Base-by-base conservation (phyloP, 2,797 vertebrate species). In the Pteronotus mesoamericanus region DNA sequence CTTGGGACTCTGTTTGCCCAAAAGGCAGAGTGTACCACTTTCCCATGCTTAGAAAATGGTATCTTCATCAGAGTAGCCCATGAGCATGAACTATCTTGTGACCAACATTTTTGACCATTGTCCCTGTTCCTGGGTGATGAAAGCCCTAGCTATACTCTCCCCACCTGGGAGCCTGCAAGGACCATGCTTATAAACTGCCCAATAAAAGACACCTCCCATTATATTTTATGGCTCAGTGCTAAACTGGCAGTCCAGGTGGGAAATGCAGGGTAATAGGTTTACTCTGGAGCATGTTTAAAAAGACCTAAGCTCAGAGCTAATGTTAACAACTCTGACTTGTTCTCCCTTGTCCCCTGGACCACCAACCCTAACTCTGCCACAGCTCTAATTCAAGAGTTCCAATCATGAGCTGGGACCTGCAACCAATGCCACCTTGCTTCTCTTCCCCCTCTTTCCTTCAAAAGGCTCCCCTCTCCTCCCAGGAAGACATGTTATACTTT, bases 1-100 rank as follows among this genome's bases (percentile, higher is more conserved):
- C 34, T 74, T 89, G n/a, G 48, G 11, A 95, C 37, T 95, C 26
- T 55, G 48, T 69, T 89, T 71, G 82, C 53, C 46, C 83, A 75
- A 89, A 93, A 91, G 71, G 32, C 34, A 34, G 15, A 89, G 22
- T 83, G 55, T 48, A 90, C 29, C 55, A 74, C 83, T 92, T 83
- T 89, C 9, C 44, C 18, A 74, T 82, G 42, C n/a, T 64, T 78
- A 94, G 91, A 94, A 96, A 92, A 89, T 74, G 89, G 57, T 93
- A 10, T 79, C 51, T 95, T 77, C 39, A 21, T 71, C 59, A 91
- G 16, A 93, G 57, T 94, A 57, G 21, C n/a, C 64, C 71, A 89
- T 75, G 24, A 94, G 3, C 37, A 46, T 87, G 69, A 96, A 82
- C 37, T 53, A 75, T 72, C 48, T 94, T 75, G 29, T 72, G n/a